phyloP scores from a whole-genome alignment of 2,888 invertebrate genomes.

The Elegia similella region DNA sequence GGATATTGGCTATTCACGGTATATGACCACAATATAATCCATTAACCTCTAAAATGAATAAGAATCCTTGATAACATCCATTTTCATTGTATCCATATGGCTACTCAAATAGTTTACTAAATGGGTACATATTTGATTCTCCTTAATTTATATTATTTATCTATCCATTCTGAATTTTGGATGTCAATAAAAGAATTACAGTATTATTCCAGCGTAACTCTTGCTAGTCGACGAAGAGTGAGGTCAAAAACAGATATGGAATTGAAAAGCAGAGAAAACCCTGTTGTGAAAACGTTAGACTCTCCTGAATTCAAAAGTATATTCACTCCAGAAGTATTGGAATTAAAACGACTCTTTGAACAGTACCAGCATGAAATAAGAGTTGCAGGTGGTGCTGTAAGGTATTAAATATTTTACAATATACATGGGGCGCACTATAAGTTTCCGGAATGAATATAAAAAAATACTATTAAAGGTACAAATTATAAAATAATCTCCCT shows the following conservation, averaged over 20 bases:
- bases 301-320: slow-evolving; percentile 88
- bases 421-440: too few species aligned
- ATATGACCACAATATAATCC: background rate
- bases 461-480: too few species aligned
- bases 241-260: slow-evolving; percentile 58
- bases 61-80: too few species aligned
- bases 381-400: slow-evolving; percentile 98
- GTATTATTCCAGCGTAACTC: slow-evolving; percentile 33
- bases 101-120: too few species aligned
- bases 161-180: background rate
- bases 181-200: slow-evolving; percentile 25
- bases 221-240: slow-evolving; percentile 34
- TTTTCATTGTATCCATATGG: too few species aligned
- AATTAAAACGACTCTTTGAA: slow-evolving; percentile 88
- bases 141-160: too few species aligned
- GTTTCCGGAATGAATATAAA: too few species aligned
- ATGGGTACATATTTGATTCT: background rate
- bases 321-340: slow-evolving; percentile 90
- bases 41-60: too few species aligned
- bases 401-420: slow-evolving; percentile 68
- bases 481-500: too few species aligned
- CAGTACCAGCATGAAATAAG: slow-evolving; percentile 92
- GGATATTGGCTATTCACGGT: too few species aligned
- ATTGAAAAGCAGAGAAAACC: slow-evolving; percentile 76
- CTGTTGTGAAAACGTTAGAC: slow-evolving; percentile 87